These are phyloP conservation scores for Muntiacus reevesi DNA, from an alignment of 2,113 vertebrate species.

Conservation along the genomic window DNA sequence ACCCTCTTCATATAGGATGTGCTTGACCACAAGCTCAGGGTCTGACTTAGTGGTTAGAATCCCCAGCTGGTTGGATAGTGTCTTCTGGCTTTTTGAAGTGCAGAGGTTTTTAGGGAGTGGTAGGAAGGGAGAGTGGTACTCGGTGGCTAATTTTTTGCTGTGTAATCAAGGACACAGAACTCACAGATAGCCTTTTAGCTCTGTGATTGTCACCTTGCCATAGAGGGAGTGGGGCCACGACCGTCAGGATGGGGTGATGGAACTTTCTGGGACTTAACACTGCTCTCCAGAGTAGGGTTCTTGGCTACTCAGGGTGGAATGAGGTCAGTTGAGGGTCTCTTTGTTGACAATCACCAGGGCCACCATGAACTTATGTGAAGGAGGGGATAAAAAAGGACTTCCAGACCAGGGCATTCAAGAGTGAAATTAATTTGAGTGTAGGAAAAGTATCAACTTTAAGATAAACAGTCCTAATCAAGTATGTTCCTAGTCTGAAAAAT, in stretches of 20 bases:
- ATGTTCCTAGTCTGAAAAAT: not conserved
- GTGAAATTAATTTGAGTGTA: not conserved
- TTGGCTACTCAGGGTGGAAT: not conserved
- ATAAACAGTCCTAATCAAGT: not conserved
- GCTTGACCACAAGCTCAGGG: not conserved
- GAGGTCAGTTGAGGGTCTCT: not conserved
- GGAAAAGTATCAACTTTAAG: not conserved
- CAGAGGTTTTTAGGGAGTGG: not conserved
- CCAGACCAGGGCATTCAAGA: not conserved
- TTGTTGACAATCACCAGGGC: not conserved
- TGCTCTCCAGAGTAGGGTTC: not conserved
- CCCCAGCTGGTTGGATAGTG: not conserved
- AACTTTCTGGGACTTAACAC: not conserved
- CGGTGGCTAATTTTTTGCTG: not conserved
- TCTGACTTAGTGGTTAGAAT: not conserved
- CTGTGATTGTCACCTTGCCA: not conserved
- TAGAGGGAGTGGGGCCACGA: not conserved
- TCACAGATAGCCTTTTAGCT: not conserved
- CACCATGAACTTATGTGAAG: not conserved
- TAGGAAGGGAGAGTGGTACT: not conserved
- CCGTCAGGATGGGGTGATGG: not conserved
- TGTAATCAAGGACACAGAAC: not conserved
- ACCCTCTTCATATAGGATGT: not conserved
- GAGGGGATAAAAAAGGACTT: not conserved
- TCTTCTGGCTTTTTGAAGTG: not conserved